Conservation (phyloP, 2,113 vertebrate genomes). For the Terrapene triunguis region DNA sequence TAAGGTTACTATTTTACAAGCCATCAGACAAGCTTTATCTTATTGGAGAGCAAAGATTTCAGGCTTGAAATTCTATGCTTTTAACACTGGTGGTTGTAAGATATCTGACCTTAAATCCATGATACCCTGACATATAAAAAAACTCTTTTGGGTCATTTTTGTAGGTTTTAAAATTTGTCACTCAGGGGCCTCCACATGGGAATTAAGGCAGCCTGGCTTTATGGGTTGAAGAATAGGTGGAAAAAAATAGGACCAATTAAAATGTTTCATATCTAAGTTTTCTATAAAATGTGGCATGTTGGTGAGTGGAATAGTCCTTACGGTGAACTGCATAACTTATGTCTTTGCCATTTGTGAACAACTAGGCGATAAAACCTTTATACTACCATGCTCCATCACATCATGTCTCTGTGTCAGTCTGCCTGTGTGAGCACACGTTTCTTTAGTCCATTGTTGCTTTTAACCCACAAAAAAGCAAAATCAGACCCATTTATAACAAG, state of each 20-base stretch:
- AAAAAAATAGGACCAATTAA: neutral
- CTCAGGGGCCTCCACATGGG: neutral
- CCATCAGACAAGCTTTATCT: neutral
- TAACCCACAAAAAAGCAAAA: neutral
- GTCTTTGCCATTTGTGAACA: neutral
- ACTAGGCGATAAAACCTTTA: neutral
- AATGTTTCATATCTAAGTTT: neutral
- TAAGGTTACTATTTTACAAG: neutral
- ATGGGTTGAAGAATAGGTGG: neutral
- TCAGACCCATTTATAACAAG: neutral
- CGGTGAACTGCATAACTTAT: neutral
- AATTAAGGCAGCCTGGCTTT: neutral
- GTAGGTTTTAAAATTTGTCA: neutral
- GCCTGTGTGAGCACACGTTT: accelerated
- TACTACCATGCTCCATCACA: neutral
- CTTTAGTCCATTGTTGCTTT: neutral
- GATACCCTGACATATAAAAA: neutral
- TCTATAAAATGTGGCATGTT: neutral
- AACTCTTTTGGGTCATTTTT: neutral
- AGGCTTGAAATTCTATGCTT: neutral
- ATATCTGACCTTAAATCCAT: neutral
- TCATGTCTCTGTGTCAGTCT: neutral
- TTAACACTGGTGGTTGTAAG: neutral
- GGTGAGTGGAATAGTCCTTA: neutral
- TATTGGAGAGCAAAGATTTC: neutral